Evolutionary conservation across 2,113 vertebrate species (phyloP).

Genomic region (Oreochromis niloticus): DNA sequence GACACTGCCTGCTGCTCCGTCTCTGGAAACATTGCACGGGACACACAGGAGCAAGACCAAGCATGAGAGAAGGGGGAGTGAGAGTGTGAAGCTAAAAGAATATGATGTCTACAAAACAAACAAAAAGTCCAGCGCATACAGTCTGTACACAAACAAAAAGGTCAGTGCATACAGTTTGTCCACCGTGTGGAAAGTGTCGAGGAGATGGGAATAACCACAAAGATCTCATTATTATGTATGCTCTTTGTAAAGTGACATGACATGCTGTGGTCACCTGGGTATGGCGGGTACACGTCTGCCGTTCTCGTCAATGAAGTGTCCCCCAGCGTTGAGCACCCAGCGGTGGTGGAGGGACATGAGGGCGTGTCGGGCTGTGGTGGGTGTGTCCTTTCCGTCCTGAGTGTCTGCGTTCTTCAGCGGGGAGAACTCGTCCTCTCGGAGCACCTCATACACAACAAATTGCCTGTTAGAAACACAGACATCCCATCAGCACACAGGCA

Average conservation of each 20-base stretch:
- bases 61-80: conserved; percentile 37
- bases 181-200: background rate
- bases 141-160: background rate
- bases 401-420: conserved; percentile 94
- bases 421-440: conserved; percentile 94
- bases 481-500: background rate
- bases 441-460: conserved; percentile 91
- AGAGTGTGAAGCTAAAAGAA: conserved; percentile 26
- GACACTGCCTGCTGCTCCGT: conserved; percentile 77
- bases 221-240: background rate
- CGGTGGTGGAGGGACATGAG: conserved; percentile 95
- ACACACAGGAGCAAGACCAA: conserved; percentile 62
- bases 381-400: conserved; percentile 94
- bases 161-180: background rate
- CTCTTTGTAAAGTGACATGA: background rate
- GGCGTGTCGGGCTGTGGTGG: conserved; percentile 87
- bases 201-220: background rate
- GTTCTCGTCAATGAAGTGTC: conserved; percentile 92
- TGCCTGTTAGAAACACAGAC: conserved; percentile 65
- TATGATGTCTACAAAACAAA: background rate
- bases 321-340: conserved; percentile 94
- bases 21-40: conserved; percentile 79
- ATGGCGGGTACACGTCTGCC: conserved; percentile 88
- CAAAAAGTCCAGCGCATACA: background rate
- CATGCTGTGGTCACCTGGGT: conserved; percentile 78